phyloP scores from a whole-genome alignment of 2,888 invertebrate species.

The Frankliniella intonsa region DNA sequence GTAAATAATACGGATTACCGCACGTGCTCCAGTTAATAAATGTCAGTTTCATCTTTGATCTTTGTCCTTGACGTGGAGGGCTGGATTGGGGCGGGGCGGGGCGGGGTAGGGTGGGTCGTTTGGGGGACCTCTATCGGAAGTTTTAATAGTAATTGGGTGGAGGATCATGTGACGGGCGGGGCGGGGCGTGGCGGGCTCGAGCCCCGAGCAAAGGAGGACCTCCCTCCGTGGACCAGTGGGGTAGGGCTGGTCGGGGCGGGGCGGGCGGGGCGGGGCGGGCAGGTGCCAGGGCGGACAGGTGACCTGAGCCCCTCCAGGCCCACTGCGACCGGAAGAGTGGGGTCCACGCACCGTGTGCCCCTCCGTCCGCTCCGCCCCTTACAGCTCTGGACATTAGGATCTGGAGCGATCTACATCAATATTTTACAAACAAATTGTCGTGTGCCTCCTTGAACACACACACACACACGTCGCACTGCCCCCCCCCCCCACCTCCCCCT shows the following conservation, averaged over 20 bases:
- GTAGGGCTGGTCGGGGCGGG: not conserved
- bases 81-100: too few species aligned
- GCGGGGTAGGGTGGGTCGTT: not conserved
- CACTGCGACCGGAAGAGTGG: not conserved
- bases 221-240: not conserved
- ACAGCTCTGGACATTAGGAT: not conserved
- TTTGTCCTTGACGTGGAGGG: too few species aligned
- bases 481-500: too few species aligned
- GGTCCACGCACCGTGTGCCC: not conserved
- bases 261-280: not conserved
- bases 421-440: constrained; percentile 25
- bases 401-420: constrained; percentile 18
- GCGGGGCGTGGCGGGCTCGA: not conserved
- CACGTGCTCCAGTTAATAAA: too few species aligned
- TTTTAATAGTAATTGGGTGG: not conserved
- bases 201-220: not conserved
- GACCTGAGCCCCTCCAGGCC: not conserved
- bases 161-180: not conserved
- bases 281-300: constrained; percentile 7
- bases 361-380: not conserved
- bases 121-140: not conserved
- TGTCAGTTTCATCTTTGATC: too few species aligned
- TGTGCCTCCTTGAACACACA: not conserved
- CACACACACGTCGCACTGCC: too few species aligned
- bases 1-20: too few species aligned